Conservation (phyloP, 2,888 invertebrate species). For the Zaprionus lineosus region DNA sequence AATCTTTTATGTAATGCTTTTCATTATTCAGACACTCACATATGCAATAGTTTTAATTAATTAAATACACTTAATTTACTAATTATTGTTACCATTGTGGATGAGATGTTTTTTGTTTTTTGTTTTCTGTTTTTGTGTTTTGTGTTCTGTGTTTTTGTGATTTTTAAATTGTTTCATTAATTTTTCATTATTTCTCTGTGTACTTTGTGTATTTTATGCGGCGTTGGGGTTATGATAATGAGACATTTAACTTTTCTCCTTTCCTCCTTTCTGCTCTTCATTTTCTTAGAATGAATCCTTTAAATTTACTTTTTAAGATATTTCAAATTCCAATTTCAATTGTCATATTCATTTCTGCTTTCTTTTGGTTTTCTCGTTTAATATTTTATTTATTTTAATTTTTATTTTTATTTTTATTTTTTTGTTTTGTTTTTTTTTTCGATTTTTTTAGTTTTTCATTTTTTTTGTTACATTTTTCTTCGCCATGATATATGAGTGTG, state of each 20-base stretch:
- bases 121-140: too few species aligned
- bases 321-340: too few species aligned
- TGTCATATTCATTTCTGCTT: too few species aligned
- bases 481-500: constrained; percentile 68
- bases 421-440: constrained; percentile 19
- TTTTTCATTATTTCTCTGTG: too few species aligned
- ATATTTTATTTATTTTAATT: constrained; percentile 7
- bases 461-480: constrained; percentile 42
- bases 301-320: constrained; percentile 37
- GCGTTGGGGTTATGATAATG: constrained; percentile 47
- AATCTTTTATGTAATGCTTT: constrained; percentile 36
- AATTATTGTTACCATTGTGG: constrained; percentile 83
- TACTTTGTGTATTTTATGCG: too few species aligned
- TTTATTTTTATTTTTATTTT: constrained; percentile 15
- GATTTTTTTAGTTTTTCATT: constrained; percentile 24
- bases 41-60: constrained; percentile 47
- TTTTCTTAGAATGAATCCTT: constrained; percentile 34
- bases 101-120: constrained; percentile 74
- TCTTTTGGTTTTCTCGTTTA: too few species aligned
- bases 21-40: constrained; percentile 62
- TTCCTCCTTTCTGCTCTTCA: too few species aligned
- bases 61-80: constrained; percentile 79
- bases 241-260: constrained; percentile 40
- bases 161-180: too few species aligned
- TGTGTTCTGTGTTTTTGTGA: too few species aligned